Evolutionary conservation across 2,797 vertebrate species (phyloP).

Genomic region (Muscicapa comitata): DNA sequence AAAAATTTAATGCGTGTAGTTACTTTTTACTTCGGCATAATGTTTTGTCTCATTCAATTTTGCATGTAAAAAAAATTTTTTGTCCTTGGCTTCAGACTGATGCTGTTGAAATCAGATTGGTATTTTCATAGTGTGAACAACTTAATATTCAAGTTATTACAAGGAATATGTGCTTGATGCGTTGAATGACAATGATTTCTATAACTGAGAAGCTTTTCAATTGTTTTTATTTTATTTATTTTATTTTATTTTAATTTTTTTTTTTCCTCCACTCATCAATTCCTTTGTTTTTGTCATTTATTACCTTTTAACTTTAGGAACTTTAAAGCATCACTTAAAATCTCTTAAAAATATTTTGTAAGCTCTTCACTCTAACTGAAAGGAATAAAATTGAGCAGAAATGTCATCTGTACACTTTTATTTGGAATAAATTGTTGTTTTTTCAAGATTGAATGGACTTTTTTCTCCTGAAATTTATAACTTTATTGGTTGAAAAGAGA

Average conservation of each 20-base stretch:
- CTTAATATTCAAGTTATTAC: not conserved
- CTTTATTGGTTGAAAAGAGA: not conserved
- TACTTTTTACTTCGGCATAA: not conserved
- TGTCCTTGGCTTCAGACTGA: not conserved
- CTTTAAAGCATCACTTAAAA: not conserved
- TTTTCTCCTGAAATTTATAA: not conserved
- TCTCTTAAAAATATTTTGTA: not conserved
- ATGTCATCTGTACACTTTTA: not conserved
- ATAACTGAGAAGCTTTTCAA: not conserved
- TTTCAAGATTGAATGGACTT: not conserved
- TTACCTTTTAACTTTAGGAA: not conserved
- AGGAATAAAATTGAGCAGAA: not conserved
- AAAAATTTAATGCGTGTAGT: not conserved
- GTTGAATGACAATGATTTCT: not conserved
- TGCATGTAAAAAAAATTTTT: not conserved
- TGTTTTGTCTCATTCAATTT: not conserved
- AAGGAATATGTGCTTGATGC: not conserved
- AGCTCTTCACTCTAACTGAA: not conserved
- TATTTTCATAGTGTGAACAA: not conserved
- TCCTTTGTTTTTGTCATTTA: not conserved
- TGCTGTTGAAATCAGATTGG: not conserved
- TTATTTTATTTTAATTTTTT: not conserved
- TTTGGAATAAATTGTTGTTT: not conserved
- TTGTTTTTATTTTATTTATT: not conserved
- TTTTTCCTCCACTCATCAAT: accelerated